Evolutionary conservation across 2,797 vertebrate species (phyloP), one percentile per base, ranked within the genome.

Genomic region (Lateolabrax maculatus): DNA sequence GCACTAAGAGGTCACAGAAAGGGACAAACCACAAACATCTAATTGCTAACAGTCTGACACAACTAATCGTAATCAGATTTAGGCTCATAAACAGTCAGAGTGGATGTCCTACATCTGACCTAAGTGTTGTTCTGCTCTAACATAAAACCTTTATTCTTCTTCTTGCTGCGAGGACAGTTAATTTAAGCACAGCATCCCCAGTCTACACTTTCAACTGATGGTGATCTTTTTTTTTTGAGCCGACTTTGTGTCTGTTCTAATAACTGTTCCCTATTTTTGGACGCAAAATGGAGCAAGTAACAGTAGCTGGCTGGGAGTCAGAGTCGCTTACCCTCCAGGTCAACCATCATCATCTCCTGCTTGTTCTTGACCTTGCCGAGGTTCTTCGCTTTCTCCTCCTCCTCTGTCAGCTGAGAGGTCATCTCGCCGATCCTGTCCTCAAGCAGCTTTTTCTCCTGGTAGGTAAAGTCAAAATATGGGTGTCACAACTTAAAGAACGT

Each of bases 331-430:
- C 98, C 98, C 96, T 99, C 98, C 79, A 99, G 92, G 85, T 99
- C 98, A 0, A 96, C 96, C 96, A 99, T 98, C 97, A 99, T 97
- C 96, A 99, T 96, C 93, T 99, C 98, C 91, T 99, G 98, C 91
- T 99, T 99, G 93, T 99, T 99, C 91, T 98, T 98, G 64, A 98
- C 93, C 77, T 99, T 99, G 83, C 97, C 93, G 55, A 99, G 93
- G 88, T 98, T 99, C 89, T 99, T 99, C 34, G 98, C 97, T 88
- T 99, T 99, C 90, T 99, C 98, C 84, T 99, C 98, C 90, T 99
- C 98, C 88, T 99, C 98, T 37, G 98, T 94, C 87, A 99, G 95
- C 92, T 97, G 96, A 56, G 97, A 96, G 62, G 96, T 97, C 77
- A 97, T 98, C 89, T 99, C 98, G 2, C 92, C 85, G 60, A 99